phyloP scores from a whole-genome alignment of 2,888 invertebrate species.

The Carterocephalus palaemon region DNA sequence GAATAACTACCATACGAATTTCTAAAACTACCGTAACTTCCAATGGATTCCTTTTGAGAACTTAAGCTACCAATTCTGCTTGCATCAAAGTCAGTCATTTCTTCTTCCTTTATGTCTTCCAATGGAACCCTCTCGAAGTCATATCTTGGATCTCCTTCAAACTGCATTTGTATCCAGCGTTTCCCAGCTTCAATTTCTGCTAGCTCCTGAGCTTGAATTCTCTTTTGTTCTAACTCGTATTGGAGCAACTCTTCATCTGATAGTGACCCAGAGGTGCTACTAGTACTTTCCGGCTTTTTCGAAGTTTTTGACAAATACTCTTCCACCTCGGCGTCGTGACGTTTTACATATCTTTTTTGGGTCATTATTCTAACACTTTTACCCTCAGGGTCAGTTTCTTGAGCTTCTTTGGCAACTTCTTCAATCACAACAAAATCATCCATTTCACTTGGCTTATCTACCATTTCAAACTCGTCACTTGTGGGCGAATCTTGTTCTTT shows the following conservation, averaged over 20 bases:
- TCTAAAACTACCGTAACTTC: conserved; percentile 88
- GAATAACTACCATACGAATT: conserved; percentile 95
- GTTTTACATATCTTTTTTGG: conserved; percentile 70
- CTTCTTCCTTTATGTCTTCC: conserved; percentile 96
- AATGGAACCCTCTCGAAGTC: conserved; percentile 90
- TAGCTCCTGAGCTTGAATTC: conserved; percentile 68
- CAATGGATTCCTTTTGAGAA: conserved; percentile 88
- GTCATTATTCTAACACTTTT: conserved; percentile 85
- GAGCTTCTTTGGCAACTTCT: conserved; percentile 92
- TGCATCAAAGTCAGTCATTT: conserved; percentile 91
- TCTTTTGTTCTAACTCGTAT: conserved; percentile 84
- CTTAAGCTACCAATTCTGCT: conserved; percentile 87
- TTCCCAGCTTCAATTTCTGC: conserved; percentile 85
- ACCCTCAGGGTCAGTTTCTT: conserved; percentile 89
- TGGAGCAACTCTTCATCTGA: conserved; percentile 80
- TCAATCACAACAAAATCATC: conserved; percentile 94
- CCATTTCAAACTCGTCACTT: conserved; percentile 91
- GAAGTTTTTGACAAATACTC: conserved; percentile 84
- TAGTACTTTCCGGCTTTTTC: conserved; percentile 80
- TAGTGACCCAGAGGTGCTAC: conserved; percentile 78
- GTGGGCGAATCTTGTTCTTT: conserved; percentile 85
- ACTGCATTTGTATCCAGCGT: conserved; percentile 94
- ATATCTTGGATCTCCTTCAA: conserved; percentile 86
- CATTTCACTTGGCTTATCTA: conserved; percentile 91
- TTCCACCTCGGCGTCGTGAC: conserved; percentile 84